Evolutionary conservation across 2,797 vertebrate genomes (phyloP).

Genomic region (Syndactyla subalaris): DNA sequence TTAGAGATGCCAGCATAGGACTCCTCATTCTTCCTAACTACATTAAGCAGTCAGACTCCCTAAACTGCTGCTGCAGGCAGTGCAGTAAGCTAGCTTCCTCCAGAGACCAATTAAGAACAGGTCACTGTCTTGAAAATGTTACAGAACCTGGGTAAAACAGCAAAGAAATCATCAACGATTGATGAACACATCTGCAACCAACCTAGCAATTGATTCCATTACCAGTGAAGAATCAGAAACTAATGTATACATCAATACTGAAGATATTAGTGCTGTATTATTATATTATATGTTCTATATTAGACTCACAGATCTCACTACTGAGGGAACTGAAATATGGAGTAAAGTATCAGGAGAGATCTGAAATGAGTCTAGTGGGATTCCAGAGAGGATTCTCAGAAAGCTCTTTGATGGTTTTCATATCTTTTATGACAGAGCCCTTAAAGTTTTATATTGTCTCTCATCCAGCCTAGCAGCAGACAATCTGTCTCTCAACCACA

Average conservation of each 20-base stretch:
- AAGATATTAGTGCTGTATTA: background rate
- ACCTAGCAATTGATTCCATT: background rate
- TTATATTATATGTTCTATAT: no score
- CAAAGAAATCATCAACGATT: background rate
- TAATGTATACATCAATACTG: background rate
- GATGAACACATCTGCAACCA: background rate
- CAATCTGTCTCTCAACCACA: background rate
- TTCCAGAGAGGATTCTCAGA: background rate
- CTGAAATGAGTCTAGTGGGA: background rate
- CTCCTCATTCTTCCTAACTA: background rate
- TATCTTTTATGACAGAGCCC: background rate
- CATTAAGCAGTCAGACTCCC: background rate
- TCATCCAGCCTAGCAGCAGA: background rate
- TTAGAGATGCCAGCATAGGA: background rate
- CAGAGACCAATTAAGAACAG: slow-evolving; percentile 28
- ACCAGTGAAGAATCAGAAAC: background rate
- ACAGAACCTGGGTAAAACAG: background rate
- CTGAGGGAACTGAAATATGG: background rate
- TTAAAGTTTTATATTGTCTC: slow-evolving; percentile 12
- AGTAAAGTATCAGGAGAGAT: background rate
- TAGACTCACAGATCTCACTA: background rate
- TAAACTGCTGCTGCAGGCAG: background rate
- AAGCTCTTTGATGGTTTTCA: slow-evolving; percentile 11
- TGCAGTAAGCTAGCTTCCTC: background rate
- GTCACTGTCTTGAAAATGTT: slow-evolving; percentile 5